These are phyloP conservation scores for Crotalus horridus DNA, from an alignment of 2,113 vertebrate species.

Conservation along the genomic window DNA sequence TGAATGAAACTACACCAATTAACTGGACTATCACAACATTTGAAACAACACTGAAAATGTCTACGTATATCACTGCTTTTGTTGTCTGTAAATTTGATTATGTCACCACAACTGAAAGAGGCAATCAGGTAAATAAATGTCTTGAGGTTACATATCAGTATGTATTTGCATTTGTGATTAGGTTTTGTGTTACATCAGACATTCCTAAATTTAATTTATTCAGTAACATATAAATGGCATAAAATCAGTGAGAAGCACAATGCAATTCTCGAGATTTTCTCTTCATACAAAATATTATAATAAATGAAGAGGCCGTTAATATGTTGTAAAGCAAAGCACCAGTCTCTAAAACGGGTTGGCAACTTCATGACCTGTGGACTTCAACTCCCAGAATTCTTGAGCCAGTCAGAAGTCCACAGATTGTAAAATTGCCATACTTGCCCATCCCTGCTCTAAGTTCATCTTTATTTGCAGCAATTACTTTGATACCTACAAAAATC, in stretches of 20 bases:
- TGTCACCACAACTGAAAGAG: slow-evolving; percentile 63
- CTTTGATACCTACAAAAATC: neutral
- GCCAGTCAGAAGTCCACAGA: too few relatives aligned
- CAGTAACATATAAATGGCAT: neutral
- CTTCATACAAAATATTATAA: neutral
- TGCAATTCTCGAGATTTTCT: neutral
- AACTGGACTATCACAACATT: slow-evolving; percentile 72
- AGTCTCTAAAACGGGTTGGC: neutral
- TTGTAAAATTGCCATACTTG: too few relatives aligned
- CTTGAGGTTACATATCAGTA: neutral
- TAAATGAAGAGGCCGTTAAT: neutral
- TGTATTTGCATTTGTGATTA: neutral
- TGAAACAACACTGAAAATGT: slow-evolving; percentile 71
- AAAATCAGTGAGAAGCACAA: neutral
- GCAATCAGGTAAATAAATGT: slow-evolving; percentile 68
- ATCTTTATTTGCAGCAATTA: neutral
- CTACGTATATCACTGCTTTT: slow-evolving; percentile 76
- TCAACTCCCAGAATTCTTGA: too few relatives aligned
- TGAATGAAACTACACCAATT: slow-evolving; percentile 49
- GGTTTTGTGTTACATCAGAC: neutral
- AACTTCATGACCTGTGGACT: neutral
- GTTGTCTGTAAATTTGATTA: slow-evolving; percentile 70
- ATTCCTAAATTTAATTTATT: neutral
- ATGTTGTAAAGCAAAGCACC: neutral
- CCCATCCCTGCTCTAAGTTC: neutral